A percentile compares a stretch with the other conserved stretches of the same genome.
Evolutionary conservation across 2,888 invertebrate genomes (phyloP).

Genomic region (Pheosia tremula): DNA sequence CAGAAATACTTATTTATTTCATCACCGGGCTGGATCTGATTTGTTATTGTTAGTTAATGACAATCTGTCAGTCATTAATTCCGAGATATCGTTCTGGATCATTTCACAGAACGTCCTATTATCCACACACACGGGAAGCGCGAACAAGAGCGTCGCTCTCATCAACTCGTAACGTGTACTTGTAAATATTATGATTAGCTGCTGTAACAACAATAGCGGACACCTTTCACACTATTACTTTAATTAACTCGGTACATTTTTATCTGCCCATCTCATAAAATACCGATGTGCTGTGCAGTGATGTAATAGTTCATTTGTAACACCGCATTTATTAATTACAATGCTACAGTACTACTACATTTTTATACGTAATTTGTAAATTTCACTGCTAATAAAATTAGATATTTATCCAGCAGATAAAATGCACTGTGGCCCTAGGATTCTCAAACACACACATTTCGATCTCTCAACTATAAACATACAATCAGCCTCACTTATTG

Average conservation of each 20-base stretch:
- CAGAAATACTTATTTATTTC: not conserved
- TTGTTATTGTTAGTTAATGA: not conserved
- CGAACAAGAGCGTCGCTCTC: conserved; percentile 7
- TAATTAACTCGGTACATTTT: conserved; percentile 26
- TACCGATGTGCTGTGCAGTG: conserved; percentile 13
- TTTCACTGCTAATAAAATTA: not conserved
- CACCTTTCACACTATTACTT: conserved; percentile 16
- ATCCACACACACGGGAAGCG: not conserved
- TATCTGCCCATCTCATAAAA: conserved; percentile 6
- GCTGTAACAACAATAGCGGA: conserved; percentile 12
- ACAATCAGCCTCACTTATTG: not conserved
- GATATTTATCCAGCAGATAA: not conserved
- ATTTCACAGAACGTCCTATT: not conserved
- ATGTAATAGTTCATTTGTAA: conserved; percentile 30
- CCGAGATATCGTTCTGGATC: not conserved
- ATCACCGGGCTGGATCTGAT: too few relatives aligned
- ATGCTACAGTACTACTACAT: conserved; percentile 1
- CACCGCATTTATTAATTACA: conserved; percentile 10
- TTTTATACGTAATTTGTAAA: conserved; percentile 8
- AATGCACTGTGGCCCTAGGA: too few relatives aligned
- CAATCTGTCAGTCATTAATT: not conserved
- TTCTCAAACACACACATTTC: too few relatives aligned
- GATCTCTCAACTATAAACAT: too few relatives aligned
- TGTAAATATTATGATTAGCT: conserved; percentile 18
- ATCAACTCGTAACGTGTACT: conserved; percentile 7